Base-by-base conservation (phyloP, 2,888 invertebrate genomes). In the Cataglyphis albicans region DNA sequence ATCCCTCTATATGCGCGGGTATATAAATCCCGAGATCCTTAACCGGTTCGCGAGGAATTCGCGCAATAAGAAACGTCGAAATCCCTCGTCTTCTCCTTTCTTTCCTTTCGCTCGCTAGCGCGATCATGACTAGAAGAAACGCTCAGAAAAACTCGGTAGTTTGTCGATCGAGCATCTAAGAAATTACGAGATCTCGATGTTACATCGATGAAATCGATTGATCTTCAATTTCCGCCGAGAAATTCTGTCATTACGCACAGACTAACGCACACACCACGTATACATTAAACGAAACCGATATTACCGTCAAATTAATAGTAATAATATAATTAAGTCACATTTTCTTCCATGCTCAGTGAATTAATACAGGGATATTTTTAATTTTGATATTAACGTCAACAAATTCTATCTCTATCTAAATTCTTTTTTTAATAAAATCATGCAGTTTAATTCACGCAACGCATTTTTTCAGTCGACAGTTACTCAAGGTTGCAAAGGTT, bases 21-120 rank as follows among this genome's bases (percentile, higher is more conserved):
- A 91, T 90, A 91, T 92, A 92, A 92, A 92, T 92, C 91, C 90
- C 90, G 89, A 89, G 91, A 92, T 92, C 90, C 91, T 90, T 90
- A 92, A 93, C 92, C 92, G 92, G 92, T 91, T 89, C 88, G 87
- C 86, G 87, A 84, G 83, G 88, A 81, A 85, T 87, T 82, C 82
- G 84, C 83, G 52, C 76, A 81, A 84, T 87, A 90, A 87, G 83
- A 87, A 87, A 86, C 84, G 88, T 89, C 90, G 90, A 89, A 91
- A 88, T 87, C 87, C 87, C 84, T 78, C 84, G 41, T 78, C 63
- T 48, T 74, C 82, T 35, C 18, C 84, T 83, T 85, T 81, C 55
- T 72, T 67, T 85, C 84, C 87, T 87, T 84, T 59, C 84, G 78
- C 44, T 61, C 44, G n/a, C 63, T 59, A 59, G 61, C 61, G 70